Base-by-base conservation (phyloP, 2,888 invertebrate species). In the Eilema griseolum region DNA sequence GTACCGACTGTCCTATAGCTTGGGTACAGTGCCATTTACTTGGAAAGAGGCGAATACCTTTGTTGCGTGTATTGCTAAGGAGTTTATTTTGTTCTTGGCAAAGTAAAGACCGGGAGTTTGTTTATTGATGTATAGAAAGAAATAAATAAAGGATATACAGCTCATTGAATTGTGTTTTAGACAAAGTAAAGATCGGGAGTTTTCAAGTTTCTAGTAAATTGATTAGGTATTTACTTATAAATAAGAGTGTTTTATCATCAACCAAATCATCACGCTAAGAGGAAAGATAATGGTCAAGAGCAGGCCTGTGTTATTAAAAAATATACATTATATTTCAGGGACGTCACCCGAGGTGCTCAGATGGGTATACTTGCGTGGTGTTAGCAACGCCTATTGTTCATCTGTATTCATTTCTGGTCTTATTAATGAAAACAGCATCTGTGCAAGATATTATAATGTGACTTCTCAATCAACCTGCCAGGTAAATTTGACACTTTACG, bases 381-480 rank as follows among this genome's bases (percentile, higher is more conserved):
- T 93, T 0, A 81, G 89, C n/a, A 92, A 93, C 82, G 14, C 64
- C 0, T 71, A 77, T 0, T 94, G 94, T 80, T 71, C 71, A 4
- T 1, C 16, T 3, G 78, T 80, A 11, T 92, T 89, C 80, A 90
- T 90, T 4, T 20, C 79, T 2, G 56, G 68, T 8, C 70, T 91
- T 61, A 85, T 93, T 74, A 89, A 85, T 0, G 68, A 73, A n/a
- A 90, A 84, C 73, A 80, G 89, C 26, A 89, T 95, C 75, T 95
- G 95, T 75, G 93, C 94, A 0, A 78, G 86, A 8, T 93, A 83
- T 84, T 94, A 77, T 86, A 94, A 94, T 78, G 90, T 91, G 64
- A 93, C 93, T n/a, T 91, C 92, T 5, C 95, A 95, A 83, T 94
- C 94, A 26, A 89, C 90, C 31, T 94, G 94, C 78, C 89, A 91